Evolutionary conservation across 2,797 vertebrate genomes (phyloP).

Genomic region (Poecilia wingei): DNA sequence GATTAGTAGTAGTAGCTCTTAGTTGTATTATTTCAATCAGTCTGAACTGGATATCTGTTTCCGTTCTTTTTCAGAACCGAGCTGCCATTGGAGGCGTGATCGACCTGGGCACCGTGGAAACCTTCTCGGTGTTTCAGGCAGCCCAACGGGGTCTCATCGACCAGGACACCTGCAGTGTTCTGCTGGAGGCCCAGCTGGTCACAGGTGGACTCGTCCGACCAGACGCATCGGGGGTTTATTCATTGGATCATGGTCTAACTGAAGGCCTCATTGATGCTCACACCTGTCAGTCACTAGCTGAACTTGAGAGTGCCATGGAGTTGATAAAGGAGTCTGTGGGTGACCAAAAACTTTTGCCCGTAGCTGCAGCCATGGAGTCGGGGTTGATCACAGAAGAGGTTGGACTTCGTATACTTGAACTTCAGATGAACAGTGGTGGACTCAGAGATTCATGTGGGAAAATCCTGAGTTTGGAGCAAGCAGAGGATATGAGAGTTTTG

Average conservation of each 20-base stretch:
- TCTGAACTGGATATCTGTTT: constrained; percentile 28
- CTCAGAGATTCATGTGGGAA: constrained; percentile 70
- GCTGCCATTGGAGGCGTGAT: constrained; percentile 91
- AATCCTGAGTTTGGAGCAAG: constrained; percentile 81
- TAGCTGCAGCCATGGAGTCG: constrained; percentile 81
- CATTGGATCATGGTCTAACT: constrained; percentile 84
- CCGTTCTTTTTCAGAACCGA: constrained; percentile 80
- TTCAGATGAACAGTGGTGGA: constrained; percentile 84
- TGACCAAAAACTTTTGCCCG: constrained; percentile 71
- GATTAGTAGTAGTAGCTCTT: background rate
- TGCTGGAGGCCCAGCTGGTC: constrained; percentile 91
- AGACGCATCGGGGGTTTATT: constrained; percentile 78
- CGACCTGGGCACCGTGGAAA: constrained; percentile 94
- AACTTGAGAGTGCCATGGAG: constrained; percentile 79
- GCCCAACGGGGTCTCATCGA: constrained; percentile 94
- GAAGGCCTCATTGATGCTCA: constrained; percentile 83
- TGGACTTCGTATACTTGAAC: constrained; percentile 88
- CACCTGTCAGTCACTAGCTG: constrained; percentile 77
- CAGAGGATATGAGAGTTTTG: constrained; percentile 78
- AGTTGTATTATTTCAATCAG: background rate
- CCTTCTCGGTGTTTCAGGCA: constrained; percentile 90
- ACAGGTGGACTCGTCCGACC: constrained; percentile 87
- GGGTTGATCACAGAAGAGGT: constrained; percentile 82
- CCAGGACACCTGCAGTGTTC: constrained; percentile 88
- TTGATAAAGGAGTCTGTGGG: constrained; percentile 63